Evolutionary conservation across 2,888 invertebrate genomes (phyloP).

Genomic region (Epinotia brunnichana): DNA sequence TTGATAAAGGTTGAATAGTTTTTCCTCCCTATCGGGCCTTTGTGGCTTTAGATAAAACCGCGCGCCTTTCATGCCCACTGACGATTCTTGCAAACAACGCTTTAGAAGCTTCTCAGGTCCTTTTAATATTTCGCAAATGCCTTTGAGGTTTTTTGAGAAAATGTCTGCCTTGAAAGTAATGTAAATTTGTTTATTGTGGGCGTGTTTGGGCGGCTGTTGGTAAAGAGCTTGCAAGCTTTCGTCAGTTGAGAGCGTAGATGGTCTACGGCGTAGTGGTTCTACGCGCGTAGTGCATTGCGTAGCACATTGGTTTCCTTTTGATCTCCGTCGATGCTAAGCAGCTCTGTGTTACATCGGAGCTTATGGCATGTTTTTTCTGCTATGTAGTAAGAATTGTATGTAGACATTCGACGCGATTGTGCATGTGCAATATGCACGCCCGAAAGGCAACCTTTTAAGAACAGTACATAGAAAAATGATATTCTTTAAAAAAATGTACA

Average conservation of each 20-base stretch:
- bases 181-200: conserved; percentile 34
- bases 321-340: too few relatives aligned
- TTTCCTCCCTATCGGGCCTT: conserved; percentile 57
- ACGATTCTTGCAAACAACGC: conserved; percentile 56
- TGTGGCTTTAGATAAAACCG: conserved; percentile 57
- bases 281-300: conserved; percentile 9
- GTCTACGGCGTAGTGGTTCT: conserved; percentile 30
- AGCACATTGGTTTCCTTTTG: too few relatives aligned
- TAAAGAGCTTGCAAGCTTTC: conserved; percentile 27
- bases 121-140: conserved; percentile 65
- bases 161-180: conserved; percentile 24
- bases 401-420: too few relatives aligned
- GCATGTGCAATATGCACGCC: too few relatives aligned
- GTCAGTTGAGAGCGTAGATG: conserved; percentile 18
- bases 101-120: conserved; percentile 66
- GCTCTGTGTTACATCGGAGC: too few relatives aligned
- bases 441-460: too few relatives aligned
- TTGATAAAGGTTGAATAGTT: conserved; percentile 67
- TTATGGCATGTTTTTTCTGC: too few relatives aligned
- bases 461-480: too few relatives aligned
- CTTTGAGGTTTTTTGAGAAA: conserved; percentile 51
- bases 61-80: conserved; percentile 49
- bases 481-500: too few relatives aligned
- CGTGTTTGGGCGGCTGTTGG: conserved; percentile 14
- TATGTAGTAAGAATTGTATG: too few relatives aligned